These are phyloP conservation scores for Allolobophora icterica DNA, from an alignment of 2,888 invertebrate species.

Conservation along the genomic window DNA sequence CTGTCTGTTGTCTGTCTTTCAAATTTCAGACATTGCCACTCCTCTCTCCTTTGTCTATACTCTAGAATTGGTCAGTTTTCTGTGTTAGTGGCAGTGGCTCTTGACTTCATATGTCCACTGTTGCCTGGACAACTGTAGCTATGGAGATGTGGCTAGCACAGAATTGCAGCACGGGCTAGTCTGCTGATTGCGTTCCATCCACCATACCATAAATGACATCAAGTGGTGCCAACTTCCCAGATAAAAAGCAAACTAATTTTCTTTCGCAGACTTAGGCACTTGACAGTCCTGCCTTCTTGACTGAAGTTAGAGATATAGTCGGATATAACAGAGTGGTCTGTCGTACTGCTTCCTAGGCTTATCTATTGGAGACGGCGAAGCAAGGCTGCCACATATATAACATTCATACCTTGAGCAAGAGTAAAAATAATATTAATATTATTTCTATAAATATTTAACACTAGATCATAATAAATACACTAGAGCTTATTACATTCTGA, in stretches of 20 bases:
- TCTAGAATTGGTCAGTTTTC: too few species aligned
- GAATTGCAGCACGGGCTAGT: not conserved
- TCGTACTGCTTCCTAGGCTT: not conserved
- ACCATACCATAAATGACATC: conserved; percentile 17
- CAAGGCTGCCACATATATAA: not conserved
- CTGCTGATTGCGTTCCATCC: not conserved
- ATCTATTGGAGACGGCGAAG: not conserved
- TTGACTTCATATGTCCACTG: not conserved
- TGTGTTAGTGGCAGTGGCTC: not conserved
- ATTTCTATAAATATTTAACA: not conserved
- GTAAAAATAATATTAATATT: not conserved
- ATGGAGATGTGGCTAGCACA: not conserved
- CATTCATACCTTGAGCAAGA: not conserved
- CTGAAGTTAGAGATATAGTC: not conserved
- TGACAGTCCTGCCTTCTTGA: not conserved
- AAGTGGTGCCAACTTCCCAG: not conserved
- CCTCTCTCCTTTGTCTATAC: not conserved
- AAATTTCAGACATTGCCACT: not conserved
- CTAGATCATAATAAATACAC: too few species aligned
- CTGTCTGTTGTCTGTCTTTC: not conserved
- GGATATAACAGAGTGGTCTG: not conserved
- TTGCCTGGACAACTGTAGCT: not conserved
- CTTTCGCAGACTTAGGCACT: not conserved
- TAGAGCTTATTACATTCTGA: not conserved
- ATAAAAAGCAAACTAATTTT: too few species aligned